Evolutionary conservation across 2,797 vertebrate species (phyloP), one percentile per base, ranked within the genome.

Genomic region (Vespertilio murinus): DNA sequence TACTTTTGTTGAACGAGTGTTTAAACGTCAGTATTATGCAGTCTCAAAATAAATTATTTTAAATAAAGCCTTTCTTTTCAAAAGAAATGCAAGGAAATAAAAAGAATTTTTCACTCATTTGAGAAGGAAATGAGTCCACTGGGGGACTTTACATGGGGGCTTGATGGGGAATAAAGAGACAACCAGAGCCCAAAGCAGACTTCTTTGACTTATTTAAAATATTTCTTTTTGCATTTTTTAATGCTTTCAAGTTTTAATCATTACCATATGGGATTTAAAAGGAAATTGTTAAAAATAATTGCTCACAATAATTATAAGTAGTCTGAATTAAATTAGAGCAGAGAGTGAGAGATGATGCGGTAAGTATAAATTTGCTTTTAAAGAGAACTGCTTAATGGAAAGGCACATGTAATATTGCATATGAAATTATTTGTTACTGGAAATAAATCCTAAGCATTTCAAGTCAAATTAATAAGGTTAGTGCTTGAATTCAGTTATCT

Each of bases 191-290:
- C 94, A 97, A 95, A 98, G 65, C 23, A 13, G 59, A 25, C 95
- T 97, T 91, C 33, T 56, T 97, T 95, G 97, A 96, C 52, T 96
- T 92, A 90, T 93, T 93, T 91, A 30, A 87, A 91, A 77, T 77
- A 94, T 88, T 96, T 96, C 69, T 83, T 94, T 93, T 94, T 93
- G 67, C 33, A 86, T 83, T 91, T 94, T 91, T 93, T 93, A 97
- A 97, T 97, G 22, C 81, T 98, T 98, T 98, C 92, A 97, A 97
- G 78, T 97, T 97, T 97, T 96, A 97, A 96, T 98, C 81, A 90
- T 82, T 91, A 92, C 69, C 93, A 97, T 96, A 94, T 95, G 95
- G 90, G 47, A 97, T 96, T 97, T 83, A 61, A 20, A 92, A 94
- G 95, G 42, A 97, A 97, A 97, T 80, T 94, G 75, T 94, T 82